Evolutionary conservation across 2,888 invertebrate species (phyloP), one percentile per base, ranked within the genome.

Genomic region (Pseudeuparius sepicola): DNA sequence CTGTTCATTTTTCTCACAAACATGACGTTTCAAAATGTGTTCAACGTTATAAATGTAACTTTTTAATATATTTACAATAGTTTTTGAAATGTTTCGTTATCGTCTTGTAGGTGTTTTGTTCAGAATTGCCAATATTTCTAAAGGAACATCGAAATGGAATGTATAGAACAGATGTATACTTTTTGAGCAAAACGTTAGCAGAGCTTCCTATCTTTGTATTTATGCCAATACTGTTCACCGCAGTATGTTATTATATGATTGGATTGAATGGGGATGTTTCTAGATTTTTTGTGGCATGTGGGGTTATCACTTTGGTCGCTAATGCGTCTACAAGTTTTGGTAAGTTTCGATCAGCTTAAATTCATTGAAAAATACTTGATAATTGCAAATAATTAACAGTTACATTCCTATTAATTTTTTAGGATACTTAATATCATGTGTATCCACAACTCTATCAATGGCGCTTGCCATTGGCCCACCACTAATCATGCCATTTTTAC

Each of bases 11-110:
- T 90, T 57, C 71, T 90, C 29, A 87, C 87, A 10, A 90, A 88
- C 55, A 84, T 90, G 80, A 92, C 92, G 4, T 92, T 93, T 61
- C 87, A 89, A 53, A 92, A 90, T 60, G 79, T 90, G n/a, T 92
- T 92, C 55, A 87, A 90, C 40, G 93, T 94, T 24, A 80, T 93
- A 38, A 86, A 84, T 60, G 94, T 93, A 63, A 75, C 83, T 69
- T 31, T 14, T 14, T 15, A 14, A 12, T 31, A 11, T 20, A 6
- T 7, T 20, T 20, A 20, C n/a, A 20, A 7, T 20, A n/a, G n/a
- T 7, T 13, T 20, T 10, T 4, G 23, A 3, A 12, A 23, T 3
- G 34, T 16, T 3, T 12, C 5, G n/a, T 37, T 20, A 7, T 20
- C 36, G 34, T 34, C 37, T 52, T 54, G 3, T 56, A 89, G 89